Evolutionary conservation across 2,888 invertebrate species (phyloP).

Genomic region (Dioctria linearis): DNA sequence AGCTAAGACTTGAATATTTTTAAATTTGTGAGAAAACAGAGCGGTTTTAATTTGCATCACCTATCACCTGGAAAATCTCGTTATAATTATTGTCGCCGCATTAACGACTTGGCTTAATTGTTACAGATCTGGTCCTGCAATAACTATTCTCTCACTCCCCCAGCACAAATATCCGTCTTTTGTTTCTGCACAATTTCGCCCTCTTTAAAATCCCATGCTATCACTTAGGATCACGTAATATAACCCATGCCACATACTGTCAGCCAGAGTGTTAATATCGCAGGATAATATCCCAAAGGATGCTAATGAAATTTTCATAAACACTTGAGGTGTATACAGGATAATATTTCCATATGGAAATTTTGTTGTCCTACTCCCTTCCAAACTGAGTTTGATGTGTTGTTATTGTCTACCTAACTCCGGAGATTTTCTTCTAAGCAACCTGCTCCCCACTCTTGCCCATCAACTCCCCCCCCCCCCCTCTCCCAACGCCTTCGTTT

Average conservation of each 20-base stretch:
- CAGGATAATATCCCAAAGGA: conserved; percentile 57
- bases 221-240: conserved; percentile 36
- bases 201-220: conserved; percentile 29
- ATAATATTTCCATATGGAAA: conserved; percentile 55
- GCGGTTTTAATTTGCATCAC: conserved; percentile 7
- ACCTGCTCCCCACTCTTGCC: not conserved
- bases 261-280: conserved; percentile 55
- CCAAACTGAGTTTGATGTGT: conserved; percentile 43
- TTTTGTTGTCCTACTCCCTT: conserved; percentile 47
- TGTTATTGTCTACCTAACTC: conserved; percentile 44
- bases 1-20: too few species aligned
- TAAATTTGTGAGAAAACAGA: too few species aligned
- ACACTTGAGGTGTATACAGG: conserved; percentile 54
- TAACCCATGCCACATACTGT: conserved; percentile 28
- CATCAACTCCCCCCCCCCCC: too few species aligned
- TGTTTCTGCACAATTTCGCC: not conserved
- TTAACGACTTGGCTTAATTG: not conserved
- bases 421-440: conserved; percentile 32
- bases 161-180: too few species aligned
- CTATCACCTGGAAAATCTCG: conserved; percentile 24
- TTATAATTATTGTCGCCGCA: conserved; percentile 23
- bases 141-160: not conserved
- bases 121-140: conserved; percentile 17
- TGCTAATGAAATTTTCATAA: conserved; percentile 58
- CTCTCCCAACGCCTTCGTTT: not conserved